Base-by-base conservation (phyloP, 2,888 invertebrate genomes). In the Machimus atricapillus region DNA sequence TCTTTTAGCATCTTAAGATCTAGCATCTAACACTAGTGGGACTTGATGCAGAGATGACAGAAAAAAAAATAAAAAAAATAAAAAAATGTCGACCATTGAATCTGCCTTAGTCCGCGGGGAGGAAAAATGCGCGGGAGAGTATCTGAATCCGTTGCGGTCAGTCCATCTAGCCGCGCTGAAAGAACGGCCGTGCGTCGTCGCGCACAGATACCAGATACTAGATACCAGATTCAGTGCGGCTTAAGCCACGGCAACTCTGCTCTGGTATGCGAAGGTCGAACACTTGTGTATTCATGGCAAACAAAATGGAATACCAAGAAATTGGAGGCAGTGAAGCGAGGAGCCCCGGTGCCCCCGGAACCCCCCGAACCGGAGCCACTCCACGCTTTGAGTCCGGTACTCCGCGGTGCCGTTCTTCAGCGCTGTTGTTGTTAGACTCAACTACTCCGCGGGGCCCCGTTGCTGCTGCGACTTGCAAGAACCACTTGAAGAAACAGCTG, bases 191-290 rank as follows among this genome's bases (percentile, higher is more conserved):
- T n/a, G 34, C 37, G 31, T 31, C 52, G 43, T 16, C 3, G 1
- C 43, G 14, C 16, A 4, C 43, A 43, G 31, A 1, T 3, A 31
- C n/a, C 8, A 40, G 40, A 40, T 40, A 40, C 37, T 6, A 40
- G 40, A 40, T 40, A 40, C 43, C 12, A 46, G 43, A 46, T 31
- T n/a, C 52, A 52, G 52, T 19, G 16, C 46, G 46, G n/a, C 56
- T 81, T 56, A 7, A 56, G 56, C 81, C 27, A 81, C 81, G 56
- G 81, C 81, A 52, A 16, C 46, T 56, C 56, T 91, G 92, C 91
- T 92, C 91, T 91, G 91, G 92, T 91, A 91, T 91, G 91, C 90
- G 91, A 91, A 91, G 92, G 91, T 91, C 92, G 92, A 92, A 91
- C 90, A 91, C 91, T 92, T 91, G 91, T 91, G 91, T 91, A 90